Percentiles rank a stretch among this genome's conserved stretches.
phyloP scores from a whole-genome alignment of 2,113 vertebrate species.

The Leucosticte australis region DNA sequence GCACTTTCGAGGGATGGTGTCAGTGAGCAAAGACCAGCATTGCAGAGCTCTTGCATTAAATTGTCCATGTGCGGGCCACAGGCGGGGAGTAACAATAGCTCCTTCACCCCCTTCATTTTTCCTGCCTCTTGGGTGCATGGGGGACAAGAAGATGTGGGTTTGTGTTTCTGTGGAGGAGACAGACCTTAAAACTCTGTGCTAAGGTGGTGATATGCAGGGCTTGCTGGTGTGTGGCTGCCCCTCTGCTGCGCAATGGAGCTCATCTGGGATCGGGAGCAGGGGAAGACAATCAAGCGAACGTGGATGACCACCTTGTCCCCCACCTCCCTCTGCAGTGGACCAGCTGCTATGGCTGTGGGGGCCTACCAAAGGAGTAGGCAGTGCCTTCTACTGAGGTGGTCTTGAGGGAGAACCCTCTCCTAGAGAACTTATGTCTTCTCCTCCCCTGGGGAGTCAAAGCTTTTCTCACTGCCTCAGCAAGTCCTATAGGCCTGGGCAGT shows the following conservation, averaged over 20 bases:
- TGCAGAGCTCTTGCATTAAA: background rate
- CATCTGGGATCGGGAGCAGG: background rate
- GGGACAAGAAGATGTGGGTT: background rate
- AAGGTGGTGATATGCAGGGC: background rate
- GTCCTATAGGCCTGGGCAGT: background rate
- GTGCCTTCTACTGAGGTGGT: background rate
- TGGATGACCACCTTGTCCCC: background rate
- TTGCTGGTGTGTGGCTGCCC: background rate
- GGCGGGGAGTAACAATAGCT: background rate
- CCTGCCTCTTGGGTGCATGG: background rate
- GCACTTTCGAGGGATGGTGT: background rate
- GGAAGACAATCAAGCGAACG: background rate
- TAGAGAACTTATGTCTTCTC: background rate
- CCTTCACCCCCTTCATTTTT: accelerated
- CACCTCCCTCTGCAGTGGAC: background rate
- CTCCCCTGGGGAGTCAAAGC: background rate
- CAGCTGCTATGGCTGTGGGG: background rate
- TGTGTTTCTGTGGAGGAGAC: background rate
- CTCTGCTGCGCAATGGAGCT: background rate
- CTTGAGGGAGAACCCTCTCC: background rate
- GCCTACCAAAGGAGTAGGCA: background rate
- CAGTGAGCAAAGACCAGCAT: background rate
- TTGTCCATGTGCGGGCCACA: accelerated
- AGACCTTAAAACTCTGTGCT: background rate
- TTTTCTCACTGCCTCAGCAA: background rate